phyloP scores from a whole-genome alignment of 2,113 vertebrate genomes.

The Scolopax mira region DNA sequence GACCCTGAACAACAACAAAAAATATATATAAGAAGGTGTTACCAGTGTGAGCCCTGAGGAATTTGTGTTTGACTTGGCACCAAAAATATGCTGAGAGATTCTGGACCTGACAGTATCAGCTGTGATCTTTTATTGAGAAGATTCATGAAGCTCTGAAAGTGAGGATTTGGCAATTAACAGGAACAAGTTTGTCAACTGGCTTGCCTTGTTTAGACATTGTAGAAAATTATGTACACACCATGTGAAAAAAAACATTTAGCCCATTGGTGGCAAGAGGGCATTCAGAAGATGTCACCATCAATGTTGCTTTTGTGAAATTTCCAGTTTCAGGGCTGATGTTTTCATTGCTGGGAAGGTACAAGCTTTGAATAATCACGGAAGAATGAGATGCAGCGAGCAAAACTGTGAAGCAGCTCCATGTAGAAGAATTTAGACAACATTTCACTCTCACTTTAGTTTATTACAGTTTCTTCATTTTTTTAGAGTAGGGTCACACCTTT shows the following conservation, averaged over 20 bases:
- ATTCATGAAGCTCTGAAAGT: not conserved
- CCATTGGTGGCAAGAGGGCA: not conserved
- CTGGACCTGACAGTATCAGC: not conserved
- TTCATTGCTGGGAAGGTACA: not conserved
- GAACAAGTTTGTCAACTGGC: not conserved
- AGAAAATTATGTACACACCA: not conserved
- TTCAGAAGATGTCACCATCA: not conserved
- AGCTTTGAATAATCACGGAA: not conserved
- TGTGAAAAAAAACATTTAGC: not conserved
- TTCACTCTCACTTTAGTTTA: not conserved
- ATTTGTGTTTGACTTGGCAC: not conserved
- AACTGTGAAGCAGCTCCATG: not conserved
- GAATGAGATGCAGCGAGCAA: not conserved
- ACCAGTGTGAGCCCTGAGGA: not conserved
- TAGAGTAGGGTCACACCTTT: not conserved
- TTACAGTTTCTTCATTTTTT: not conserved
- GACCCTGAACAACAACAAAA: not conserved
- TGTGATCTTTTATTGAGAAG: constrained; percentile 2
- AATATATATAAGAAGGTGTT: not conserved
- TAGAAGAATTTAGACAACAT: not conserved
- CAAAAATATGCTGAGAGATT: not conserved
- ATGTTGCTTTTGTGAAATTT: not conserved
- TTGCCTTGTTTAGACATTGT: not conserved
- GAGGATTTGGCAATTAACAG: constrained; percentile 7
- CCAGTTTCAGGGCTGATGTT: not conserved